Conservation (phyloP, 1,140 invertebrate genomes). For the Drosophila yakuba region DNA sequence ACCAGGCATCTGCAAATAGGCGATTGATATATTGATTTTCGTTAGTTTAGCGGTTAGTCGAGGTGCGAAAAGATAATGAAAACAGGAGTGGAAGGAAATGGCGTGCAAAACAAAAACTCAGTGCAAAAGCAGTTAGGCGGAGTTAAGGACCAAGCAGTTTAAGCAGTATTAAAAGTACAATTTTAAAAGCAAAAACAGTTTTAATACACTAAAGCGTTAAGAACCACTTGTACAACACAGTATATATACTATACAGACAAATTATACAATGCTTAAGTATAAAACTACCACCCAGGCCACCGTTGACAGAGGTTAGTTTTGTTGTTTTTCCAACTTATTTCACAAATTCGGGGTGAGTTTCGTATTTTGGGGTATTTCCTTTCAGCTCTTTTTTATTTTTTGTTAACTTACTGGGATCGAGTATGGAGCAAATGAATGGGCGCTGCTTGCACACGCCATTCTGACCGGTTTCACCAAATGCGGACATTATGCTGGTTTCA, state of each 20-base stretch:
- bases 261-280: constrained; percentile 56
- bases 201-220: constrained; percentile 2
- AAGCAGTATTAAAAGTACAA: not conserved
- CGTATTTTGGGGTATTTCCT: constrained; percentile 23
- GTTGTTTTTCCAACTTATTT: constrained; percentile 37
- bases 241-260: constrained; percentile 9
- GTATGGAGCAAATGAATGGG: constrained; percentile 81
- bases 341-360: constrained; percentile 40
- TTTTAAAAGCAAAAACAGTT: not conserved
- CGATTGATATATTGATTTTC: constrained; percentile 84
- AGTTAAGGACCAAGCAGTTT: constrained; percentile 12
- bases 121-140: constrained; percentile 1
- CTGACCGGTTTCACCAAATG: constrained; percentile 70
- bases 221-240: not conserved
- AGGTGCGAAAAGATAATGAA: constrained; percentile 44
- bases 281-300: constrained; percentile 31
- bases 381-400: constrained; percentile 7
- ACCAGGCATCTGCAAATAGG: constrained; percentile 94
- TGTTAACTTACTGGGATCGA: constrained; percentile 82
- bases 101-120: constrained; percentile 22
- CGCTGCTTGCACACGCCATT: constrained; percentile 81
- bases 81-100: constrained; percentile 8
- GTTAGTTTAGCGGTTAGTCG: constrained; percentile 76
- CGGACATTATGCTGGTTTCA: constrained; percentile 54
- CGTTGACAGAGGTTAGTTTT: constrained; percentile 74